Evolutionary conservation across 2,113 vertebrate species (phyloP), one percentile per base, ranked within the genome.

Genomic region (Platichthys flesus): DNA sequence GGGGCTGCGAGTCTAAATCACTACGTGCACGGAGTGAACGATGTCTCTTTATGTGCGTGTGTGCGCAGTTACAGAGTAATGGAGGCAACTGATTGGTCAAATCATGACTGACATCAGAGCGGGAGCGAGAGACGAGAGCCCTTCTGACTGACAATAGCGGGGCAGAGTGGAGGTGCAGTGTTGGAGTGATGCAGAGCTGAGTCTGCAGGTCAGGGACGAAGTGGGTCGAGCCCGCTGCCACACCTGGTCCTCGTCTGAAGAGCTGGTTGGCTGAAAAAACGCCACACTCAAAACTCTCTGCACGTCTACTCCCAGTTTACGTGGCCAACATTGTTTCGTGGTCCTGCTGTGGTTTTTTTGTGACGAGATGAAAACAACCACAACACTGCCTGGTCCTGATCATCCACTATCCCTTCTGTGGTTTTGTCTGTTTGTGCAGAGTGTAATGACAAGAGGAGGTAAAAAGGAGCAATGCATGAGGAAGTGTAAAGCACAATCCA

Each of bases 201-300:
- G 76, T 79, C 76, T 67, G 77, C 64, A 56, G 79, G 80, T 88
- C 80, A 64, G 71, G 62, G 74, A 63, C 80, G 60, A 85, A 89
- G 74, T 71, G 85, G 80, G 82, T 86, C 67, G 71, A 85, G 76
- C 73, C 47, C 28, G 18, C 70, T 26, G 80, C 78, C 85, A 79
- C 85, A 90, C 85, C 88, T 85, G 88, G 85, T 78, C 75, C 83
- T 90, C 10, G 73, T 92, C 87, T 91, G 83, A 85, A 89, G 89
- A 89, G 87, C 77, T 56, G 56, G 55, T 81, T 80, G 49, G 70
- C 21, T 7, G 62, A 70, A 88, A 86, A 82, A 74, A 74, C 62
- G 65, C 31, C 28, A 72, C 74, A 71, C 64, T 18, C 31, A 76
- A 76, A 88, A 72, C 72, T 54, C 55, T 64, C 63, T 42, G 52